Evolutionary conservation across 2,797 vertebrate species (phyloP), one percentile per base, ranked within the genome.

Genomic region (Buphagus erythrorhynchus): DNA sequence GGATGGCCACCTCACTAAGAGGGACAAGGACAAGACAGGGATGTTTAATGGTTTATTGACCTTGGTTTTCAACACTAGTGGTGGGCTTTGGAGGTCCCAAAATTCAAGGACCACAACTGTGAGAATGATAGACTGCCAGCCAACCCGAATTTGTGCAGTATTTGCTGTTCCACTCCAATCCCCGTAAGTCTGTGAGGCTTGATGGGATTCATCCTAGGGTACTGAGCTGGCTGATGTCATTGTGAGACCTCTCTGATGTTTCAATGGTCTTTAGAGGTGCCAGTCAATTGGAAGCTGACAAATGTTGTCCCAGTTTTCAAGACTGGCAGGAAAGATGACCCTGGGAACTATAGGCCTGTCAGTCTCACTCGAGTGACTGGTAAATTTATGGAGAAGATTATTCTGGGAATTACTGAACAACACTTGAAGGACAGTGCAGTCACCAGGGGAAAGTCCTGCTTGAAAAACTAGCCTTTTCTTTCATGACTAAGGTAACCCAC

Each of bases 51-150:
- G 17, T 31, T 52, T 67, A 19, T 24, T 61, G 15, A 45, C 13
- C 19, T 51, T 3, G 5, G 26, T 80, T 74, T 81, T 67, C 76
- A 67, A 8, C 31, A 48, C 33, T 11, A 38, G 12, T 33, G 12
- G 7, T 18, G 28, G 22, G 15, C 48, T 45, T 52, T 52, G 24
- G 14, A 13, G 26, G 21, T 52, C 29, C 25, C 61, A 59, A 61
- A 74, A 14, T 12, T 31, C 1, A 1, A 67, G 12, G 7, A 74
- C 33, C 16, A 13, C 0, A 1, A 46, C 25, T 40, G 8, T 67
- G 68, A 73, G 29, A 66, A 66, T 40, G 16, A 40, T 26, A 25
- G 52, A 40, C 10, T 88, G 40, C 16, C 33, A 74, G 14, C 15
- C 21, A 67, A 11, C 19, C 16, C 1, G 0, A 35, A 40, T 16